phyloP scores from a whole-genome alignment of 1,140 invertebrate genomes.

The Nylanderia fulva region DNA sequence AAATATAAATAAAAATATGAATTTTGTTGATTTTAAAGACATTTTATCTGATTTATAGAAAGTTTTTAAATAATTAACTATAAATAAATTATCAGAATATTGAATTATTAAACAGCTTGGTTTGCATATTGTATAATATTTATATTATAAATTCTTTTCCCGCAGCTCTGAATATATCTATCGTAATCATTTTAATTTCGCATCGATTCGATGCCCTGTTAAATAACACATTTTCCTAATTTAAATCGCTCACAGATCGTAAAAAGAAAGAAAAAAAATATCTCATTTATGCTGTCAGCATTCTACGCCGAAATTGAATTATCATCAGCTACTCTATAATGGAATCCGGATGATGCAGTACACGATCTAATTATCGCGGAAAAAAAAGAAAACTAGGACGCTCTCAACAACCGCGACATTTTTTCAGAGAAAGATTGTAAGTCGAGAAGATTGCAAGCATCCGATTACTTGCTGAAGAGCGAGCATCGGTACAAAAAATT shows the following conservation, averaged over 20 bases:
- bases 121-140: not conserved
- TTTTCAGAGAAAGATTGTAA: not conserved
- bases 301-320: slow-evolving; percentile 27
- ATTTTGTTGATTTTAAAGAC: not conserved
- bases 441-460: slow-evolving; percentile 51
- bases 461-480: slow-evolving; percentile 55
- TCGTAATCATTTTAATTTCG: slow-evolving; percentile 6
- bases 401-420: not conserved
- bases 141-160: not conserved
- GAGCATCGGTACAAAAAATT: slow-evolving; percentile 44
- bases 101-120: not conserved
- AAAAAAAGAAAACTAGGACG: not conserved
- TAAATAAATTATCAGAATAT: not conserved
- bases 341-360: not conserved
- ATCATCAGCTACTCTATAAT: slow-evolving; percentile 11
- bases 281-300: slow-evolving; percentile 36
- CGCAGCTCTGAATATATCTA: slow-evolving; percentile 3
- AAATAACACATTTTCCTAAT: slow-evolving; percentile 53
- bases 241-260: slow-evolving; percentile 50
- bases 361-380: slow-evolving; percentile 2
- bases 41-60: not conserved
- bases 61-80: not conserved
- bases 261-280: not conserved
- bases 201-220: slow-evolving; percentile 28
- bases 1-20: not conserved